Base-by-base conservation (phyloP, 2,113 vertebrate species). In the Indri indri region DNA sequence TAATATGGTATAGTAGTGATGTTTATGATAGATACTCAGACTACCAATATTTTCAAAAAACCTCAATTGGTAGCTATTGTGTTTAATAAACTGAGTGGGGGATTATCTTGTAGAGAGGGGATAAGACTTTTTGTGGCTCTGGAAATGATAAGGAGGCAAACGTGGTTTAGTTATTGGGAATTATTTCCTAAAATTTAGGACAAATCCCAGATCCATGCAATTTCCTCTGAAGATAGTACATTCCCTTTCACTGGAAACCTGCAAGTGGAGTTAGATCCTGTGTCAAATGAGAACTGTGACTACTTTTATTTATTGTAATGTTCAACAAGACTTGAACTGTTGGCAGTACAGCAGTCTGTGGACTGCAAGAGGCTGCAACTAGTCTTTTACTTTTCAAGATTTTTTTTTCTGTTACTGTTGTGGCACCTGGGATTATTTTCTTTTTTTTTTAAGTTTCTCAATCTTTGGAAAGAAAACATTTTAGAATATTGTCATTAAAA, bases 401-500 rank as follows among this genome's bases (percentile, higher is more conserved):
- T 45, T 61, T 73, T 81, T 70, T 34, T 98, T 98, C 95, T 98
- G 97, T 98, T 98, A 97, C 91, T 98, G 97, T 98, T 98, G 96
- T 98, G 97, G 98, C 98, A 98, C 97, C 97, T 98, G 98, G 97
- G 97, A 98, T 97, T 97, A 94, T 87, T 79, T 90, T 66, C 73
- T 84, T 70, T 85, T 77, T 85, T 77, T 97, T 98, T 96, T 2
- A 54, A 97, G 93, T 95, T 98, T 98, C 97, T 98, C 97, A 98
- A 97, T 98, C 98, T 98, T 97, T 98, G 97, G 97, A 98, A 98
- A 98, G 97, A 98, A 97, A 95, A 93, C 63, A 88, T 96, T 97
- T 97, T 98, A 98, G 98, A 98, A 98, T 98, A 98, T 98, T 97
- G 73, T 98, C 97, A 98, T 98, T 98, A 98, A 98, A 98, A 98